Percentiles rank a stretch among this genome's conserved stretches.
Evolutionary conservation across 2,797 vertebrate genomes (phyloP).

Genomic region (Psittacula derbiana): DNA sequence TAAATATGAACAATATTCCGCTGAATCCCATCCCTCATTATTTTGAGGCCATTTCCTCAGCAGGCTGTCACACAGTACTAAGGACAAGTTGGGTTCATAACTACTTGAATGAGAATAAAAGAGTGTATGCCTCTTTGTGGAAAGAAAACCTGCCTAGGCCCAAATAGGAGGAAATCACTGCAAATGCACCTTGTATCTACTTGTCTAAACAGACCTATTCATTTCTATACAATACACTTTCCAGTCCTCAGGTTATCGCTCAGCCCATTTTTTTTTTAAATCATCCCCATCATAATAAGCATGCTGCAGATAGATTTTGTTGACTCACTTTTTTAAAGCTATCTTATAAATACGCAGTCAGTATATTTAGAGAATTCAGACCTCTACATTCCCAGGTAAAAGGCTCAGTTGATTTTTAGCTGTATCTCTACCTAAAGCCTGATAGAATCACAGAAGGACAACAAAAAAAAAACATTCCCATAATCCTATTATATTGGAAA

Average conservation of each 20-base stretch:
- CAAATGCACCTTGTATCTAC: slow-evolving; percentile 57
- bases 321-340: slow-evolving; percentile 53
- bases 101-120: slow-evolving; percentile 78
- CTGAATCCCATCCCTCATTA: slow-evolving; percentile 75
- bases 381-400: background rate
- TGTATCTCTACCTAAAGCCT: background rate
- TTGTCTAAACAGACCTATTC: slow-evolving; percentile 69
- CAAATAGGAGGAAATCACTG: slow-evolving; percentile 71
- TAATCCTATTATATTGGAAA: background rate
- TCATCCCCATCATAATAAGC: slow-evolving; percentile 23
- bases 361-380: background rate
- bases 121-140: slow-evolving; percentile 65
- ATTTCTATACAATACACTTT: slow-evolving; percentile 53
- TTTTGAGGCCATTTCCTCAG: slow-evolving; percentile 79
- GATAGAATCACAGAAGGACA: background rate
- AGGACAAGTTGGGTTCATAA: slow-evolving; percentile 74
- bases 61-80: slow-evolving; percentile 71
- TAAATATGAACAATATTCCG: slow-evolving; percentile 78
- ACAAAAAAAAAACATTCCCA: background rate
- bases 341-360: slow-evolving; percentile 45
- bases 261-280: slow-evolving; percentile 32
- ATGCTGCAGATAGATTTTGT: slow-evolving; percentile 10
- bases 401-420: background rate
- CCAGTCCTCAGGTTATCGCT: slow-evolving; percentile 30
- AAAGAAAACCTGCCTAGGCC: slow-evolving; percentile 68